Percentiles rank a stretch among this genome's conserved stretches.
Conservation (phyloP, 2,113 vertebrate species). For the Aegithalos caudatus region DNA sequence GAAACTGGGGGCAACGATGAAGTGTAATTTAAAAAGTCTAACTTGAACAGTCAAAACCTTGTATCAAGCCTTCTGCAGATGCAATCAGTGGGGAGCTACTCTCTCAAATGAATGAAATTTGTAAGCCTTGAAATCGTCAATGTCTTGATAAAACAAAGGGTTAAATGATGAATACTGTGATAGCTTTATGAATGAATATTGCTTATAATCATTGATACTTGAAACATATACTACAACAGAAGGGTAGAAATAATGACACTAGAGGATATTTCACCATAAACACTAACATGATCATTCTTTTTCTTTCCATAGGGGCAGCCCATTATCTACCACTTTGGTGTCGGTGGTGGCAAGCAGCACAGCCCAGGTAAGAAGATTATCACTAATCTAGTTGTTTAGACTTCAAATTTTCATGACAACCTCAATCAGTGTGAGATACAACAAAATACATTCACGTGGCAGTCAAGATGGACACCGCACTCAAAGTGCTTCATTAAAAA, state of each 20-base stretch:
- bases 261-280: neutral
- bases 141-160: neutral
- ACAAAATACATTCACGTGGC: neutral
- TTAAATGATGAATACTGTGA: neutral
- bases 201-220: neutral
- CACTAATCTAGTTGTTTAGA: neutral
- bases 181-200: neutral
- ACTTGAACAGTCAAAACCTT: neutral
- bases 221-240: neutral
- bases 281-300: neutral
- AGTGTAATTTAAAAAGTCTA: neutral
- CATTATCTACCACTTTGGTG: neutral
- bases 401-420: neutral
- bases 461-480: too few relatives aligned
- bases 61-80: neutral
- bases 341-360: neutral
- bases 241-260: neutral
- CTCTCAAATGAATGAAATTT: neutral
- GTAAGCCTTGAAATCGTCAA: neutral
- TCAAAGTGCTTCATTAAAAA: too few relatives aligned
- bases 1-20: neutral
- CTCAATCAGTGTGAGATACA: neutral
- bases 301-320: neutral
- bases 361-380: neutral
- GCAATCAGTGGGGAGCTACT: neutral